These are phyloP conservation scores for Helicoverpa armigera DNA, from an alignment of 1,140 invertebrate species.

Conservation along the genomic window DNA sequence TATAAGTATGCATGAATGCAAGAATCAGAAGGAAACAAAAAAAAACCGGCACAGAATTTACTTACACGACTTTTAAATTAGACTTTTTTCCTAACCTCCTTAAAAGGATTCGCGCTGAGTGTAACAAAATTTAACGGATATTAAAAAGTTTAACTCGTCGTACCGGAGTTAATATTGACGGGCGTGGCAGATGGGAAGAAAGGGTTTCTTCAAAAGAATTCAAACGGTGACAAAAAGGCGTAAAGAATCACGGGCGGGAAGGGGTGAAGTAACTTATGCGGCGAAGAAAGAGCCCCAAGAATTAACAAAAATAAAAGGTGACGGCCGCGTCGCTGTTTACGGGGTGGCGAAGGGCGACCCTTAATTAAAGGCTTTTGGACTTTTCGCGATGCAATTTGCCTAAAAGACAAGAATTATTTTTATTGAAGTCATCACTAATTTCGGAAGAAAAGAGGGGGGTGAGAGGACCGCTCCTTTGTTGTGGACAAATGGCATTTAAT, in stretches of 20 bases:
- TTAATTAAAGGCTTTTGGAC: conserved; percentile 86
- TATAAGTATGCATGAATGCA: conserved; percentile 10
- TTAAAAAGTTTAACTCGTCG: conserved; percentile 85
- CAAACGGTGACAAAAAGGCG: conserved; percentile 86
- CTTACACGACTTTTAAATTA: conserved; percentile 46
- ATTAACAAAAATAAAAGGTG: conserved; percentile 87
- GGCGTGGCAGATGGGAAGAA: conserved; percentile 85
- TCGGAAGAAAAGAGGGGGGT: conserved; percentile 72
- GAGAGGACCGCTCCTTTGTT: conserved; percentile 75
- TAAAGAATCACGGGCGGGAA: conserved; percentile 81
- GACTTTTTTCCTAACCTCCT: conserved; percentile 65
- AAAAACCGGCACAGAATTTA: neutral
- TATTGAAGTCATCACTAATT: conserved; percentile 87
- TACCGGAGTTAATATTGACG: conserved; percentile 87
- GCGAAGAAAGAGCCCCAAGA: conserved; percentile 82
- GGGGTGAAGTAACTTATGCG: conserved; percentile 86
- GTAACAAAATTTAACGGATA: conserved; percentile 86
- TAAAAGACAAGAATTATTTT: conserved; percentile 87
- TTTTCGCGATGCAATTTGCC: conserved; percentile 85
- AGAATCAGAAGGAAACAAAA: conserved; percentile 22
- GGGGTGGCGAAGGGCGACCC: conserved; percentile 75
- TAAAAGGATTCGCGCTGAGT: conserved; percentile 76
- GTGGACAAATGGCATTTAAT: conserved; percentile 83
- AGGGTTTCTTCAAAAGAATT: conserved; percentile 84
- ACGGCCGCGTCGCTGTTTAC: conserved; percentile 83